Evolutionary conservation across 2,888 invertebrate genomes (phyloP).

Genomic region (Aricia artaxerxes): DNA sequence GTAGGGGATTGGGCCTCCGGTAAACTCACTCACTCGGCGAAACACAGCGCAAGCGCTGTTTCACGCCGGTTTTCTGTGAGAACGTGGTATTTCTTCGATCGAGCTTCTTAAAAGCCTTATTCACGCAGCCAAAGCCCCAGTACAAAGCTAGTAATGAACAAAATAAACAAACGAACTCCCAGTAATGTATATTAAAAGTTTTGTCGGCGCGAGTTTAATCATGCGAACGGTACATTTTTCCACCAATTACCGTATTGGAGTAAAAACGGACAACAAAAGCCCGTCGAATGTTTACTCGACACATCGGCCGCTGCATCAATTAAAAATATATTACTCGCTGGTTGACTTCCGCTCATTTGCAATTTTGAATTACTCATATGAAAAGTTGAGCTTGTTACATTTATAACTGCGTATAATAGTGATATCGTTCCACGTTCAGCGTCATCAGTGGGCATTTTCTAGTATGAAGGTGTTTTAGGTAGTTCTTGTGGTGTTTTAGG

Average conservation of each 20-base stretch:
- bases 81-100: too few relatives aligned
- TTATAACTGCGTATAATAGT: constrained; percentile 14
- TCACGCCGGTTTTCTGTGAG: too few relatives aligned
- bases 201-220: constrained; percentile 58
- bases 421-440: not conserved
- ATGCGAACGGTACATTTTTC: constrained; percentile 72
- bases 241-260: constrained; percentile 72
- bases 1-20: too few relatives aligned
- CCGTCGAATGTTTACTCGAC: constrained; percentile 73
- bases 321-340: constrained; percentile 74
- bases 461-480: too few relatives aligned
- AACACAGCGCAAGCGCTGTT: too few relatives aligned
- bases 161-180: not conserved
- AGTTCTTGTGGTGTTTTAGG: too few relatives aligned
- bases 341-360: constrained; percentile 59
- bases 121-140: not conserved
- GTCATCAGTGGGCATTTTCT: too few relatives aligned
- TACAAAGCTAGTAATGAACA: not conserved
- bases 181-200: constrained; percentile 25
- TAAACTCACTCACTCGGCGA: too few relatives aligned
- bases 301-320: constrained; percentile 71
- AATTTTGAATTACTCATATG: constrained; percentile 42
- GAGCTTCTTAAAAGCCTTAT: too few relatives aligned
- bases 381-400: constrained; percentile 24
- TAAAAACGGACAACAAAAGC: constrained; percentile 69